phyloP scores from a whole-genome alignment of 1,140 invertebrate species.

The Wiebesia pumilae region DNA sequence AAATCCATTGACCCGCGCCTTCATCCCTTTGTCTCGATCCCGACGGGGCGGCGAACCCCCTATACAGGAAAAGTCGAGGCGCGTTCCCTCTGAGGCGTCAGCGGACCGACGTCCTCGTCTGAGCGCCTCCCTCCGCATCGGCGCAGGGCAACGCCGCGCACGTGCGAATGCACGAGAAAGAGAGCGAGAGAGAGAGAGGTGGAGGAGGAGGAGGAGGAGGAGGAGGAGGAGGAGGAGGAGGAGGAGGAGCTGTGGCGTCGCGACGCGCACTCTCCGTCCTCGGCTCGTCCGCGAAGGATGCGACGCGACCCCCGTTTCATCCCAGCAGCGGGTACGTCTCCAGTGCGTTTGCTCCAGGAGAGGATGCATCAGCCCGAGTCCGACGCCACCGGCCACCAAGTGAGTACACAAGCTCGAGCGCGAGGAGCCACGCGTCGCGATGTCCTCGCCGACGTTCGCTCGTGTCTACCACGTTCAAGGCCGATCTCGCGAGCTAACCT shows the following conservation, averaged over 20 bases:
- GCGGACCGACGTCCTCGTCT: conserved; percentile 11
- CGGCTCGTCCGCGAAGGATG: conserved; percentile 58
- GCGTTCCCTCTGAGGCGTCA: not conserved
- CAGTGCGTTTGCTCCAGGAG: not conserved
- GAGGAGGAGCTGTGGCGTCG: not conserved
- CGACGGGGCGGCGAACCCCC: too few species aligned
- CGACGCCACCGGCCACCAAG: not conserved
- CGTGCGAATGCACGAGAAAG: not conserved
- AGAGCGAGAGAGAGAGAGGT: not conserved
- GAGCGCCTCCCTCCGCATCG: not conserved
- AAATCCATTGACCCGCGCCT: too few species aligned
- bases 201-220: not conserved
- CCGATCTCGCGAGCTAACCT: not conserved
- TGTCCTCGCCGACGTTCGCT: not conserved
- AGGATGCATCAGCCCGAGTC: not conserved
- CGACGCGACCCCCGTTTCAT: conserved; percentile 40
- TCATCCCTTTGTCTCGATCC: too few species aligned
- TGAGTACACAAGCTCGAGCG: not conserved
- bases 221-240: not conserved
- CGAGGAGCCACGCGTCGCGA: not conserved
- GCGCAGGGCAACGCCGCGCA: not conserved
- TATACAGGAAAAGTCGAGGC: not conserved
- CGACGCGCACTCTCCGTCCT: conserved; percentile 54
- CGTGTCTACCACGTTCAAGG: not conserved
- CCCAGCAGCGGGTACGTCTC: not conserved